Evolutionary conservation across 2,797 vertebrate species (phyloP).

Genomic region (Poecilia wingei): DNA sequence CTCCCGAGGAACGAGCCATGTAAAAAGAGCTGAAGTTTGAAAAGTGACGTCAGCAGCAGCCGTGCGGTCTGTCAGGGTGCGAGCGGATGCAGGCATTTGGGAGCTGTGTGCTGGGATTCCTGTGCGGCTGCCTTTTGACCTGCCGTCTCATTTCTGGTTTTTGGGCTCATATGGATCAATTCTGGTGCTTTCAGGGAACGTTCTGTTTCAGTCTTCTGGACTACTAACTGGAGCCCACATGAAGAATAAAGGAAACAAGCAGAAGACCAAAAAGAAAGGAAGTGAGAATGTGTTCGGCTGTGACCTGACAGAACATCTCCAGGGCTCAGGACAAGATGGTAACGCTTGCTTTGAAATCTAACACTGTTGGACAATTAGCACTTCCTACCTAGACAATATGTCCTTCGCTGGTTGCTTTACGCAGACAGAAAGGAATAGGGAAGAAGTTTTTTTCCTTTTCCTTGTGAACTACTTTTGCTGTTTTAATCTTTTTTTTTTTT

Average conservation of each 20-base stretch:
- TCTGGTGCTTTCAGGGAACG: slow-evolving; percentile 50
- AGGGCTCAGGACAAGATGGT: slow-evolving; percentile 96
- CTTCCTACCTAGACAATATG: not conserved
- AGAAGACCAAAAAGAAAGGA: slow-evolving; percentile 95
- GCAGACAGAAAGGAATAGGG: not conserved
- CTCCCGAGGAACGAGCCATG: slow-evolving; percentile 28
- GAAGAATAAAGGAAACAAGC: slow-evolving; percentile 99
- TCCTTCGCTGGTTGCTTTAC: not conserved
- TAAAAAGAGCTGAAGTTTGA: slow-evolving; percentile 50
- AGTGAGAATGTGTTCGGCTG: slow-evolving; percentile 93
- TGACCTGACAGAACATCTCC: slow-evolving; percentile 94
- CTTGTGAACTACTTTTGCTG: slow-evolving; percentile 18
- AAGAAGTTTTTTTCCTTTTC: not conserved
- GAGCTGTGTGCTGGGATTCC: slow-evolving; percentile 66
- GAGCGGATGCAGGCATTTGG: slow-evolving; percentile 76
- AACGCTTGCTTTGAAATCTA: slow-evolving; percentile 64
- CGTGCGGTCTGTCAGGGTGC: slow-evolving; percentile 70
- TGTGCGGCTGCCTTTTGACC: slow-evolving; percentile 53
- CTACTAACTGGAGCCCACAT: slow-evolving; percentile 85
- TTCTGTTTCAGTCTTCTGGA: slow-evolving; percentile 70
- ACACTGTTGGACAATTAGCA: not conserved
- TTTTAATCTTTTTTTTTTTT: not conserved
- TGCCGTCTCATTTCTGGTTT: slow-evolving; percentile 38
- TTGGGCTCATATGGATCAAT: slow-evolving; percentile 72
- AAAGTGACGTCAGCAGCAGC: slow-evolving; percentile 78